phyloP scores from a whole-genome alignment of 2,797 vertebrate species.

The Crocidura indochinensis region DNA sequence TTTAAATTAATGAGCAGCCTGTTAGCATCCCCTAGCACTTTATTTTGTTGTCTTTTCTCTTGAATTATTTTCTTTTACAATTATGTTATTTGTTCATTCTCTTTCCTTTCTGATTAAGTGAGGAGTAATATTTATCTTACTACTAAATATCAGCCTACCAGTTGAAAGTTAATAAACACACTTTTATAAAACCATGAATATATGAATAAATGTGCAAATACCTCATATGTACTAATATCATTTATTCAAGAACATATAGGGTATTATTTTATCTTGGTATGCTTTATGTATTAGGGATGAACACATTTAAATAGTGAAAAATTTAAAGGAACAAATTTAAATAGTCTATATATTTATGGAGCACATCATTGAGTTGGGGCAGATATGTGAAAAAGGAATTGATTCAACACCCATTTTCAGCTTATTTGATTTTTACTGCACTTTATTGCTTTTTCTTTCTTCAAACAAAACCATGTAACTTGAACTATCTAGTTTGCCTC shows the following conservation, averaged over 20 bases:
- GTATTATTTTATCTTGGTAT: neutral
- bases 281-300: too few species aligned
- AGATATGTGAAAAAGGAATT: conserved; percentile 33
- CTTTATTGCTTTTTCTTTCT: too few species aligned
- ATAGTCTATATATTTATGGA: neutral
- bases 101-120: neutral
- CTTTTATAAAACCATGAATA: conserved; percentile 2
- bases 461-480: too few species aligned
- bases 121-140: neutral
- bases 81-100: conserved; percentile 30
- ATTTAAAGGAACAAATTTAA: too few species aligned
- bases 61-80: conserved; percentile 36
- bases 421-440: too few species aligned
- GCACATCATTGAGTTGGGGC: neutral
- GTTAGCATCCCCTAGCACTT: neutral
- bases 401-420: too few species aligned
- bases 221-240: neutral
- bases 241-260: conserved; percentile 41
- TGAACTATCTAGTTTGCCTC: too few species aligned
- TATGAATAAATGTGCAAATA: neutral
- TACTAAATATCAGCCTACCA: neutral
- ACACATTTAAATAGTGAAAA: too few species aligned
- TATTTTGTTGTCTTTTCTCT: neutral
- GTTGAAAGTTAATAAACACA: neutral
- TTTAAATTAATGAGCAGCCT: too few species aligned